phyloP scores from a whole-genome alignment of 2,888 invertebrate genomes.

The Dilophus febrilis region DNA sequence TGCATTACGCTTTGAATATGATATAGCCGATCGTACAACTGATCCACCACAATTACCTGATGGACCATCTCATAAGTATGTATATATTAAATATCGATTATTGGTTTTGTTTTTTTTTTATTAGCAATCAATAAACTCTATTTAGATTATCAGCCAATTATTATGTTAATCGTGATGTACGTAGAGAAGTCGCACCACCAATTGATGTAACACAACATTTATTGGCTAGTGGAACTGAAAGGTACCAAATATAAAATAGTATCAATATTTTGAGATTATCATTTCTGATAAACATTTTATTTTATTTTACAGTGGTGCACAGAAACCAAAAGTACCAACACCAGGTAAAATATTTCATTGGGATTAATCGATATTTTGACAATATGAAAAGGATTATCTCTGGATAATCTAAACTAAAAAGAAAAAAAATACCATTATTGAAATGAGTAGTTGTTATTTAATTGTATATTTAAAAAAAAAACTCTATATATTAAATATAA shows the following conservation, averaged over 20 bases:
- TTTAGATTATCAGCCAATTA: constrained; percentile 57
- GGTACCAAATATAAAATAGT: too few species aligned
- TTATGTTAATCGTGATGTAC: constrained; percentile 66
- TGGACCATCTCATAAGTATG: constrained; percentile 54
- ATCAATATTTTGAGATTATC: too few species aligned
- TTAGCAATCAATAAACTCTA: constrained; percentile 3
- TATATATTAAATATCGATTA: neutral
- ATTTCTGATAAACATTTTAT: constrained; percentile 5
- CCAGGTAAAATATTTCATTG: constrained; percentile 40
- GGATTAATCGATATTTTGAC: constrained; percentile 28
- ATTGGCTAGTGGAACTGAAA: constrained; percentile 1
- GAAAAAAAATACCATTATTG: too few species aligned
- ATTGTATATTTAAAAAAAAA: too few species aligned
- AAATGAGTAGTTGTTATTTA: too few species aligned
- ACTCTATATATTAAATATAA: too few species aligned
- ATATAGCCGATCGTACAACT: constrained; percentile 54
- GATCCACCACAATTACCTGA: constrained; percentile 67
- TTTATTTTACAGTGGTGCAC: constrained; percentile 18
- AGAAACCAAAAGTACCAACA: constrained; percentile 32
- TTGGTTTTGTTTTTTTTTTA: constrained; percentile 5
- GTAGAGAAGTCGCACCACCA: constrained; percentile 47
- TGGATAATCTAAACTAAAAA: too few species aligned
- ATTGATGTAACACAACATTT: constrained; percentile 16
- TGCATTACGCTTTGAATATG: constrained; percentile 49
- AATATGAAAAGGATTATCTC: too few species aligned